Evolutionary conservation across 2,113 vertebrate species (phyloP).

Genomic region (Mola mola): DNA sequence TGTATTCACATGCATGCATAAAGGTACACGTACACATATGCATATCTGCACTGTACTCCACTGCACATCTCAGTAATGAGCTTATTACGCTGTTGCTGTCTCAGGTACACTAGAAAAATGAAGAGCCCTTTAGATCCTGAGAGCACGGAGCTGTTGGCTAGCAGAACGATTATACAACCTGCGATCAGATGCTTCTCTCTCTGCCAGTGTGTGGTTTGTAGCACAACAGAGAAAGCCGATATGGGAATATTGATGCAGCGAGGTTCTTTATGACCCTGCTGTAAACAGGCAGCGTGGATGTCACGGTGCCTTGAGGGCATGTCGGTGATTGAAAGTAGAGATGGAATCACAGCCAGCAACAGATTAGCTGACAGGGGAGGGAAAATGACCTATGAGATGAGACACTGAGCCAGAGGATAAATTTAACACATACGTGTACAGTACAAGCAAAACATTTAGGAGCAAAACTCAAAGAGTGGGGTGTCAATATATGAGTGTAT

Average conservation of each 20-base stretch:
- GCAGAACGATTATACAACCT: constrained; percentile 56
- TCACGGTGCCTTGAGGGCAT: constrained; percentile 59
- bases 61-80: constrained; percentile 45
- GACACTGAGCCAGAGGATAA: constrained; percentile 36
- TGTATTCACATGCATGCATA: constrained; percentile 17
- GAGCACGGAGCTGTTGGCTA: constrained; percentile 32
- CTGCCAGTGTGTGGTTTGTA: constrained; percentile 52
- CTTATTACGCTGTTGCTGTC: constrained; percentile 40
- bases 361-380: constrained; percentile 55
- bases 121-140: constrained; percentile 56
- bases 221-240: constrained; percentile 56
- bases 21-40: constrained; percentile 12
- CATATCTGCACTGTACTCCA: constrained; percentile 3
- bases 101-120: constrained; percentile 42
- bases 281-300: constrained; percentile 66
- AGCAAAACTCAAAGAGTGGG: background rate
- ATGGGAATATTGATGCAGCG: constrained; percentile 71
- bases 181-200: constrained; percentile 44
- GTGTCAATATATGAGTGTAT: background rate
- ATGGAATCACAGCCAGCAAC: constrained; percentile 65
- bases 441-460: background rate
- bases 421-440: constrained; percentile 27
- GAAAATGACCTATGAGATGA: constrained; percentile 54
- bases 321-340: constrained; percentile 68
- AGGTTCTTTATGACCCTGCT: constrained; percentile 66